Evolutionary conservation across 2,797 vertebrate genomes (phyloP).

Genomic region (Cephalopachus bancanus): DNA sequence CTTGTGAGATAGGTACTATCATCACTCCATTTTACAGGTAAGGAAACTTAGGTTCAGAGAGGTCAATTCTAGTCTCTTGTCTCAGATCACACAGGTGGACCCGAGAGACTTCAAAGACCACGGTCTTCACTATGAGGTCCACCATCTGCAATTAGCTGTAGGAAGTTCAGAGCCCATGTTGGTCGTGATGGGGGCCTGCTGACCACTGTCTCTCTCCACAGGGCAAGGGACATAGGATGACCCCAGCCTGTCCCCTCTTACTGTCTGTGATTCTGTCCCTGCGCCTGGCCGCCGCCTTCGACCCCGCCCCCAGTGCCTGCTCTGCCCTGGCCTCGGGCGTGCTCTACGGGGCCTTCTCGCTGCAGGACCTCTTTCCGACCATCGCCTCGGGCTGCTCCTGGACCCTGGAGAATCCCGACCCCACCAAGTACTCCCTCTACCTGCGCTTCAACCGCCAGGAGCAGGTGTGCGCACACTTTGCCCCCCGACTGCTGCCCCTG

Average conservation of each 20-base stretch:
- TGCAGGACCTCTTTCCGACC: conserved; percentile 98
- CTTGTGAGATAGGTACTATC: not conserved
- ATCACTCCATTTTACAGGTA: conserved; percentile 7
- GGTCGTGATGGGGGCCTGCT: not conserved
- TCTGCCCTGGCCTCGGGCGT: conserved; percentile 97
- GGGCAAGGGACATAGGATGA: conserved; percentile 99
- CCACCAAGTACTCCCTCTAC: conserved; percentile 99
- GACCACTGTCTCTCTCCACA: conserved; percentile 85
- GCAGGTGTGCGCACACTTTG: conserved; percentile 94
- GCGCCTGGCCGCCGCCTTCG: conserved; percentile 93
- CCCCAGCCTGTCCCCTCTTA: conserved; percentile 99
- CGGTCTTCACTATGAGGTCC: not conserved
- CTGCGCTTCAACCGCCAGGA: conserved; percentile 97
- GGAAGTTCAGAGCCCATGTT: not conserved
- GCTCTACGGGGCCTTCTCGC: conserved; percentile 98
- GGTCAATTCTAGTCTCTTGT: not conserved
- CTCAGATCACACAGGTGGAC: not conserved
- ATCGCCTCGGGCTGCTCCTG: conserved; percentile 96
- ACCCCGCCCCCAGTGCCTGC: conserved; percentile 94
- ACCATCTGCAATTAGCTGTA: not conserved
- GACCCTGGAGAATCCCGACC: conserved; percentile 99
- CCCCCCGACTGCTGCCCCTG: conserved; percentile 96
- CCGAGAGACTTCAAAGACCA: not conserved
- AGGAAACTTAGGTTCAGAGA: conserved; percentile 40
- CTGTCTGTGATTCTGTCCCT: conserved; percentile 99